A percentile compares a stretch with the other conserved stretches of the same genome.
Conservation (phyloP, 2,113 vertebrate species). For the Paramisgurnus dabryanus region DNA sequence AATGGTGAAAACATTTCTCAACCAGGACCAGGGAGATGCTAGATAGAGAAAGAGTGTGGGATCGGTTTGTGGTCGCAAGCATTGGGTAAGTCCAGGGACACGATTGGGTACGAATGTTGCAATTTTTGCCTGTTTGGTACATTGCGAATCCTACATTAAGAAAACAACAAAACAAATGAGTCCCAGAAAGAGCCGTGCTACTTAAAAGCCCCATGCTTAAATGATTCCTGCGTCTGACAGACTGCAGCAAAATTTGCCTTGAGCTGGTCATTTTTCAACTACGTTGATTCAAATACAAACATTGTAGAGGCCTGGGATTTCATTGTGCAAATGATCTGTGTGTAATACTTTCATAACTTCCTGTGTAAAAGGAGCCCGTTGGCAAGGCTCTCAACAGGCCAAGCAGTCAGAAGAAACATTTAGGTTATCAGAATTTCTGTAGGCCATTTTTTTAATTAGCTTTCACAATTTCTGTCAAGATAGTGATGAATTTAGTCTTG, state of each 20-base stretch:
- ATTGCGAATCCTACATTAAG: constrained; percentile 34
- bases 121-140: constrained; percentile 39
- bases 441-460: constrained; percentile 81
- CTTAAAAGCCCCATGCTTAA: constrained; percentile 15
- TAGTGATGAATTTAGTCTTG: constrained; percentile 72
- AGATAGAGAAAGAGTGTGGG: constrained; percentile 3
- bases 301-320: constrained; percentile 71
- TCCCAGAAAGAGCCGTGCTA: not conserved
- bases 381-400: constrained; percentile 70
- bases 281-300: constrained; percentile 54
- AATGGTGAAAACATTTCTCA: constrained; percentile 58
- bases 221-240: constrained; percentile 39
- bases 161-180: constrained; percentile 11
- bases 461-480: constrained; percentile 76
- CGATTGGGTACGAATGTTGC: constrained; percentile 27
- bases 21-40: constrained; percentile 12
- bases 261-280: constrained; percentile 56
- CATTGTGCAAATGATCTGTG: constrained; percentile 76
- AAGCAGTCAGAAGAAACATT: constrained; percentile 46
- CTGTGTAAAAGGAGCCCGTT: constrained; percentile 73
- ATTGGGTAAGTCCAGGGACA: constrained; percentile 34
- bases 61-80: constrained; percentile 44
- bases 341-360: constrained; percentile 79
- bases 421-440: constrained; percentile 74
- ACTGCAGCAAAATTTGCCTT: constrained; percentile 44